These are phyloP conservation scores for Hylaeus volcanicus DNA, from an alignment of 1,140 invertebrate species.

Conservation along the genomic window DNA sequence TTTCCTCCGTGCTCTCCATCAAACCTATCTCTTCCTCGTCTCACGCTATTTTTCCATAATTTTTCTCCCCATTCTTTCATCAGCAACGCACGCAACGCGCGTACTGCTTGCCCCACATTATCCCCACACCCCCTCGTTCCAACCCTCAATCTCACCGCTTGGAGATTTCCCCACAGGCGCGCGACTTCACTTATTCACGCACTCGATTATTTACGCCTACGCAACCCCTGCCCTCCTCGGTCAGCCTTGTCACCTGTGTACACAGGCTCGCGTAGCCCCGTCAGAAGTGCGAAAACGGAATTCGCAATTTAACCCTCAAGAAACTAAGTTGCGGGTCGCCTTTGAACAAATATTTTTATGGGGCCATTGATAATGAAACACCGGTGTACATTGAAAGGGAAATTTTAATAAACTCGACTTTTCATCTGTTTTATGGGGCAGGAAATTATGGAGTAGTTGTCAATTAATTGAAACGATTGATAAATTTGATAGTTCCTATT, in stretches of 20 bases:
- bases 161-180: conserved; percentile 33
- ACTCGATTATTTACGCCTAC: conserved; percentile 39
- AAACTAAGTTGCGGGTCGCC: no score
- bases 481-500: no score
- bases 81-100: background rate
- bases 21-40: background rate
- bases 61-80: background rate
- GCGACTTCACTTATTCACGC: conserved; percentile 22
- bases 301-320: background rate
- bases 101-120: background rate
- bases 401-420: no score
- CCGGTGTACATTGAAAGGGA: no score
- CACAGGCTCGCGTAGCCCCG: no score
- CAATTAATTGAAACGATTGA: no score
- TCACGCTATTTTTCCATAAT: background rate
- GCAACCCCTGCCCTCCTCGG: background rate
- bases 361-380: no score
- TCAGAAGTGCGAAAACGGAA: background rate
- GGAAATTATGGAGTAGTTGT: no score
- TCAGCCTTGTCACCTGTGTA: background rate
- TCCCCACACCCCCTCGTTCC: background rate
- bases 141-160: conserved; percentile 14
- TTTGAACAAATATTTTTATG: no score
- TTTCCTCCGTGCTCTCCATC: background rate
- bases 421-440: no score